A percentile compares a stretch with the other conserved stretches of the same genome.
Evolutionary conservation across 2,888 invertebrate genomes (phyloP).

Genomic region (Frankliniella fusca): DNA sequence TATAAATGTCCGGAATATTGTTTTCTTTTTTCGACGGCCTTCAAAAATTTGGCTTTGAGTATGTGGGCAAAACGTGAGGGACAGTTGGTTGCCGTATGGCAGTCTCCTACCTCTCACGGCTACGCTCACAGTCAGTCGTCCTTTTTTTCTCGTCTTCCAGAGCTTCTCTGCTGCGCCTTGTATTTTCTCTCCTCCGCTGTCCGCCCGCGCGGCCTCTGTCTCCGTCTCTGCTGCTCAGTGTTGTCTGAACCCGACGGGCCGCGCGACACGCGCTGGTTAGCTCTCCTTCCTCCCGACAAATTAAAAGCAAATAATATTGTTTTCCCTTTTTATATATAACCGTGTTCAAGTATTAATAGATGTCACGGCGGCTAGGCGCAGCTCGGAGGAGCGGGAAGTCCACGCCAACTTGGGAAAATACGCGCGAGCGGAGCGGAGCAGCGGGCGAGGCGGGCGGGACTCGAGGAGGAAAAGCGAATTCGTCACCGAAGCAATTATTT

Average conservation of each 20-base stretch:
- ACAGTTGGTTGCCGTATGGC: no score
- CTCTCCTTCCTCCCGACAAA: background rate
- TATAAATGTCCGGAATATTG: no score
- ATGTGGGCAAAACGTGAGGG: no score
- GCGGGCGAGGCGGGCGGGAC: background rate
- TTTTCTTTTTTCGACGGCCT: no score
- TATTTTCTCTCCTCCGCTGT: no score
- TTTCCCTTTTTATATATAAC: background rate
- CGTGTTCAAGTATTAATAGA: constrained; percentile 25
- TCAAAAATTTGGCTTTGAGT: no score
- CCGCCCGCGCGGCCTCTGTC: background rate
- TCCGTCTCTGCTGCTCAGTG: background rate
- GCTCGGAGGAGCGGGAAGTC: background rate
- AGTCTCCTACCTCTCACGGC: no score
- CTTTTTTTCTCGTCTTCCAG: no score
- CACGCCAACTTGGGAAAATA: background rate
- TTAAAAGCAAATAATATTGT: constrained; percentile 22
- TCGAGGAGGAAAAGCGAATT: background rate
- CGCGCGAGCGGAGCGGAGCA: background rate
- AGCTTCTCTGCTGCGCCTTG: no score
- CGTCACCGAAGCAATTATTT: constrained; percentile 20
- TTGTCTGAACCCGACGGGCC: background rate
- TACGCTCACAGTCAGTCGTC: no score
- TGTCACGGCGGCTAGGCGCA: background rate
- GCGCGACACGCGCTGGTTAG: background rate